Conservation (phyloP, 2,888 invertebrate species). For the Idaea biselata region DNA sequence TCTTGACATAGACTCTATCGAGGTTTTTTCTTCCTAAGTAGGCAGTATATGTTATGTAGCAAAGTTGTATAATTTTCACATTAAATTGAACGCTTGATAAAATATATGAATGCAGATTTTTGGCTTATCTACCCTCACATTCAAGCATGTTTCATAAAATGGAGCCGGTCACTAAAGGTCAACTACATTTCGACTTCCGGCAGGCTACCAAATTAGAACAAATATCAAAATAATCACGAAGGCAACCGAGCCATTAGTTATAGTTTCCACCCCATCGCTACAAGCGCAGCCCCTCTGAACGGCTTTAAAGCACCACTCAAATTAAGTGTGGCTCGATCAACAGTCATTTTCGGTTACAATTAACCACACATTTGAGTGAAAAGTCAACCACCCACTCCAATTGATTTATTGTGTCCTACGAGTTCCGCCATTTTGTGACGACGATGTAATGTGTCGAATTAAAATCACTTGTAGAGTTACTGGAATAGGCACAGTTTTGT, state of each 20-base stretch:
- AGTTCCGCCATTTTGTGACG: constrained; percentile 76
- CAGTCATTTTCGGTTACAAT: constrained; percentile 81
- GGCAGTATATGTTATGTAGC: neutral
- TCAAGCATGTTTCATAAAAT: constrained; percentile 4
- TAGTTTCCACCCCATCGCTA: constrained; percentile 54
- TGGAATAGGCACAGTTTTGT: constrained; percentile 18
- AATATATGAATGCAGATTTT: neutral
- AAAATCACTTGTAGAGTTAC: constrained; percentile 16
- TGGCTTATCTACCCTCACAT: neutral
- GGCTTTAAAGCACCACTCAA: constrained; percentile 74
- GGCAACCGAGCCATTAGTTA: constrained; percentile 64
- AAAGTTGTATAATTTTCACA: neutral
- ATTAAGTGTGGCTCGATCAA: constrained; percentile 81
- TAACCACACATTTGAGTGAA: constrained; percentile 81
- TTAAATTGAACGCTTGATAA: neutral
- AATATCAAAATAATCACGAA: constrained; percentile 69
- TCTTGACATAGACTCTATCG: too few relatives aligned
- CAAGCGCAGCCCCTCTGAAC: constrained; percentile 56
- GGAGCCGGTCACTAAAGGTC: constrained; percentile 37
- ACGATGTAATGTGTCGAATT: constrained; percentile 51
- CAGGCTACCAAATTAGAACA: constrained; percentile 51
- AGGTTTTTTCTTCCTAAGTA: too few relatives aligned
- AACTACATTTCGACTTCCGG: constrained; percentile 56
- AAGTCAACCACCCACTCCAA: constrained; percentile 81
- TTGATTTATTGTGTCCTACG: constrained; percentile 78